phyloP scores from a whole-genome alignment of 2,113 vertebrate genomes.

The Isichthys henryi region DNA sequence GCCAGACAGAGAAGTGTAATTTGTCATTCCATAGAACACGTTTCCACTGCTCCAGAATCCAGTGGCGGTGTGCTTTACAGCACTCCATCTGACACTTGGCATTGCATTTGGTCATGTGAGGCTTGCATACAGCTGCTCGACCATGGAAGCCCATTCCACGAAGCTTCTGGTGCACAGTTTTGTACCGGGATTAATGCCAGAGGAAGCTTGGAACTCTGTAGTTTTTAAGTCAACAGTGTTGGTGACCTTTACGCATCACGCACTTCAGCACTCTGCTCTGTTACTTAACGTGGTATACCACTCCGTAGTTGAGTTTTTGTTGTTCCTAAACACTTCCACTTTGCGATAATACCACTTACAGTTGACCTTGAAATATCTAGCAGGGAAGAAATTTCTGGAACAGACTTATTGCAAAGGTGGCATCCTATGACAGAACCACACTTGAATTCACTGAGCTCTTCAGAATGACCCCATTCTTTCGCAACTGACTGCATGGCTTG shows the following conservation, averaged over 20 bases:
- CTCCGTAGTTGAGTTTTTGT: not conserved
- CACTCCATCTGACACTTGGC: not conserved
- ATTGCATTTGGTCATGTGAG: not conserved
- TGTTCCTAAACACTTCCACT: not conserved
- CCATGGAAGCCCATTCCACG: not conserved
- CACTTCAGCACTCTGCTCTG: not conserved
- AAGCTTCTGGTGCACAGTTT: too few relatives aligned
- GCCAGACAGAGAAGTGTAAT: not conserved
- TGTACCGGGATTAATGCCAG: not conserved
- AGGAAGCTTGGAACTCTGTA: not conserved
- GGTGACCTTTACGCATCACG: not conserved
- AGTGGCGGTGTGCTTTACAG: too few relatives aligned
- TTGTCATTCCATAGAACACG: not conserved
- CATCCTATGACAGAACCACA: not conserved
- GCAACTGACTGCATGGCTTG: not conserved
- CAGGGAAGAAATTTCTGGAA: not conserved
- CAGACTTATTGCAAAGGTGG: not conserved
- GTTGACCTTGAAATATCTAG: not conserved
- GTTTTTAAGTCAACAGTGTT: not conserved
- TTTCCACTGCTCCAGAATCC: not conserved
- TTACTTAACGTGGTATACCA: not conserved
- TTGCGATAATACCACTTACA: not conserved
- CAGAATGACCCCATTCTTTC: not conserved
- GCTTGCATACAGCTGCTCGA: not conserved
- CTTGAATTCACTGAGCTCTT: not conserved